Conservation (phyloP, 2,888 invertebrate genomes). For the Ceraclea dissimilis region DNA sequence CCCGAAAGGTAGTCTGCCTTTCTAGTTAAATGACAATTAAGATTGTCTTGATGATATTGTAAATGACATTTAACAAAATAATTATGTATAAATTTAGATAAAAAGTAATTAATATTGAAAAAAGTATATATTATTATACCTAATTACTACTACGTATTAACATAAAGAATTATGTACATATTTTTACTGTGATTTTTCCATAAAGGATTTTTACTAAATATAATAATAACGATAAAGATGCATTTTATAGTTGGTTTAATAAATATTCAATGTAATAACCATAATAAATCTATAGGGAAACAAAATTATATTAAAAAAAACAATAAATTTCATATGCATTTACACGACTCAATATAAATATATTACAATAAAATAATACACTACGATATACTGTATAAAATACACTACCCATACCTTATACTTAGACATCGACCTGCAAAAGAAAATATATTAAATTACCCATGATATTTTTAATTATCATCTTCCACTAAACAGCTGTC, state of each 20-base stretch:
- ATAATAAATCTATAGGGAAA: neutral
- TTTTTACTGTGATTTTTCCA: slow-evolving; percentile 19
- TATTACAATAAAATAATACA: neutral
- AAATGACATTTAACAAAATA: neutral
- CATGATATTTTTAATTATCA: neutral
- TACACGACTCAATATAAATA: too few species aligned
- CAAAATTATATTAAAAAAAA: neutral
- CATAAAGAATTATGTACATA: slow-evolving; percentile 19
- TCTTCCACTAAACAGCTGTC: neutral
- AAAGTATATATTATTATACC: neutral
- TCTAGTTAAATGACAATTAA: too few species aligned
- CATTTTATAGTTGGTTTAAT: slow-evolving; percentile 12
- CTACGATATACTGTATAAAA: neutral
- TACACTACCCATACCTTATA: neutral
- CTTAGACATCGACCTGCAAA: neutral
- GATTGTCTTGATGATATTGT: neutral
- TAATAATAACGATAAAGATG: slow-evolving; percentile 4
- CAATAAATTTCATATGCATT: neutral
- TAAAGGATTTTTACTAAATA: slow-evolving; percentile 9
- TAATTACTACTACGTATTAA: slow-evolving; percentile 14
- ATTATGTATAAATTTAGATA: neutral
- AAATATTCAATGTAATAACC: neutral
- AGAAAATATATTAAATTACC: too few species aligned
- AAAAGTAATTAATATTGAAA: neutral
- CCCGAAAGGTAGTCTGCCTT: too few species aligned